Evolutionary conservation across 2,888 invertebrate genomes (phyloP).

Genomic region (Steinernema hermaphroditum): DNA sequence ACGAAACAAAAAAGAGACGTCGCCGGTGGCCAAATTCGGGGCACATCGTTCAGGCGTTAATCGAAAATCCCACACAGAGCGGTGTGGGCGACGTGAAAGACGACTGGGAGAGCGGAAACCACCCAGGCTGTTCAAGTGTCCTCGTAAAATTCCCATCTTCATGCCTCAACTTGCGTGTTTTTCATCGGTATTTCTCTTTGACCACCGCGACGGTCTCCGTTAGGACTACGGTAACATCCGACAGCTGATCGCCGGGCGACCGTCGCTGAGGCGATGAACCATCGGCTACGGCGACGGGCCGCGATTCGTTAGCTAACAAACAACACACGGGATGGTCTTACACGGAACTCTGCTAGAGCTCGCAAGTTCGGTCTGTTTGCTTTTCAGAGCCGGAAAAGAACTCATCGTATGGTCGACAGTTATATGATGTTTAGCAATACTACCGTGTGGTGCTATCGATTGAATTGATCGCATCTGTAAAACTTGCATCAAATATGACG

Average conservation of each 20-base stretch:
- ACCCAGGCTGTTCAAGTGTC: neutral
- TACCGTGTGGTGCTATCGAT: no score
- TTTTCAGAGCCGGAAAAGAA: no score
- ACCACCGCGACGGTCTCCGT: neutral
- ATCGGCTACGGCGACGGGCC: neutral
- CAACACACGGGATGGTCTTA: neutral
- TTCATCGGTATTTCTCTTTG: no score
- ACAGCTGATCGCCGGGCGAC: conserved; percentile 12
- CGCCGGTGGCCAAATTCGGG: neutral
- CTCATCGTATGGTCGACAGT: no score
- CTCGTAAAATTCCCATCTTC: conserved; percentile 28
- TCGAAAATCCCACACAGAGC: neutral
- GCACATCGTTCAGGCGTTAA: conserved; percentile 12
- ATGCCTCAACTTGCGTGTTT: neutral
- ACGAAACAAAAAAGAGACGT: neutral
- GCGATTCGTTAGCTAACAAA: neutral
- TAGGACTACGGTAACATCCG: neutral
- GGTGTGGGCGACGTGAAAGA: neutral
- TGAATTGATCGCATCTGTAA: neutral
- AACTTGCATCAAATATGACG: neutral
- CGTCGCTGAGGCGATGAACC: neutral
- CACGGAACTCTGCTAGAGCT: neutral
- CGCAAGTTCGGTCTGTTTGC: conserved; percentile 4
- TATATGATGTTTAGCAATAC: no score
- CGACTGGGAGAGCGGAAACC: neutral